Conservation (phyloP, 2,113 vertebrate genomes). For the Polyodon spathula region DNA sequence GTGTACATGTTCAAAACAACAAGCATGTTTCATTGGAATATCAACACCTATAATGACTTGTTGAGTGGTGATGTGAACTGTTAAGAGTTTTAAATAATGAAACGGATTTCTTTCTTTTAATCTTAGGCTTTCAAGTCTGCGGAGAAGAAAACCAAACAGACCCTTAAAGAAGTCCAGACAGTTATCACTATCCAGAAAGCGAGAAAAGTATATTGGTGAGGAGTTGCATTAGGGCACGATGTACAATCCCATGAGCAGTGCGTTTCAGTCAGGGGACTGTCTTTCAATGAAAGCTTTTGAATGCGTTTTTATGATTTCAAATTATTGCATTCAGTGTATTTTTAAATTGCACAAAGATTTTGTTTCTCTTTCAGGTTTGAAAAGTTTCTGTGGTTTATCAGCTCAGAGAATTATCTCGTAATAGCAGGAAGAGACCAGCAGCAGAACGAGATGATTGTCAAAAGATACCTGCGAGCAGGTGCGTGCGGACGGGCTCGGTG, state of each 20-base stretch:
- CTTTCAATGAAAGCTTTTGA: no score
- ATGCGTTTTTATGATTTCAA: no score
- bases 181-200: constrained; percentile 95
- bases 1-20: no score
- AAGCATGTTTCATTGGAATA: no score
- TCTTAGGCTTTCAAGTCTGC: constrained; percentile 90
- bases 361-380: constrained; percentile 75
- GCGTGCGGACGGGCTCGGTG: background rate
- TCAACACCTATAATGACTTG: no score
- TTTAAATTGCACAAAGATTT: no score
- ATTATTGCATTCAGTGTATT: no score
- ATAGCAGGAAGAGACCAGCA: constrained; percentile 95
- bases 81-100: background rate
- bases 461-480: constrained; percentile 83
- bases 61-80: background rate
- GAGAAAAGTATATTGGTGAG: constrained; percentile 94
- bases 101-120: background rate
- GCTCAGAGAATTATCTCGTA: constrained; percentile 91
- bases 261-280: no score
- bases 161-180: constrained; percentile 89
- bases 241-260: no score
- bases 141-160: constrained; percentile 96
- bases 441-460: constrained; percentile 96
- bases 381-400: constrained; percentile 98
- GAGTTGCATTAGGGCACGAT: no score